Conservation (phyloP, 2,113 vertebrate species). For the Phylloscopus trochilus region DNA sequence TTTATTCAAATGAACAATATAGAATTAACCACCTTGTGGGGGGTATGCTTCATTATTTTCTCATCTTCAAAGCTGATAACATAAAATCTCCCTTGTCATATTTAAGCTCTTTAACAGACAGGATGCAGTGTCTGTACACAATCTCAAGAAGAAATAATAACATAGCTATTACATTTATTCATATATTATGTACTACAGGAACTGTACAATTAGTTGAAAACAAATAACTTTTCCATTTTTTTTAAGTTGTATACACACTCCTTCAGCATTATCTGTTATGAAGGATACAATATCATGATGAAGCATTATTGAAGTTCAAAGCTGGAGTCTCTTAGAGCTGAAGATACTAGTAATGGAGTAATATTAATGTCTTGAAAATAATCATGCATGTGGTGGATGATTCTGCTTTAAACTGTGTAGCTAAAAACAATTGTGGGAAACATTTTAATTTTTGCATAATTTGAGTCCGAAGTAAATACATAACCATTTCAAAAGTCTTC, state of each 20-base stretch:
- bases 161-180: background rate
- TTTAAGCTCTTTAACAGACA: background rate
- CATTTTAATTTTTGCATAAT: background rate
- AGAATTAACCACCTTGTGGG: slow-evolving; percentile 5
- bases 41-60: slow-evolving; percentile 11
- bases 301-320: slow-evolving; percentile 1
- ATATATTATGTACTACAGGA: background rate
- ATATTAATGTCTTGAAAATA: background rate
- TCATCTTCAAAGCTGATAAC: slow-evolving; percentile 13
- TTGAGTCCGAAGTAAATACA: background rate
- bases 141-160: background rate
- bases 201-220: background rate
- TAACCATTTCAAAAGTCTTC: background rate
- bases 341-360: background rate
- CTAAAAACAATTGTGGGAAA: background rate
- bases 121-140: background rate
- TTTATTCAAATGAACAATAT: background rate
- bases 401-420: background rate
- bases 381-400: background rate
- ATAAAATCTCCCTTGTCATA: slow-evolving; percentile 16
- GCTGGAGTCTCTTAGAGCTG: background rate
- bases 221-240: background rate
- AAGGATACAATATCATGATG: background rate
- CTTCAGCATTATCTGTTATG: background rate
- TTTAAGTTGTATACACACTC: background rate